These are phyloP conservation scores for Xiphophorus couchianus DNA, from an alignment of 2,113 vertebrate species.

Conservation along the genomic window DNA sequence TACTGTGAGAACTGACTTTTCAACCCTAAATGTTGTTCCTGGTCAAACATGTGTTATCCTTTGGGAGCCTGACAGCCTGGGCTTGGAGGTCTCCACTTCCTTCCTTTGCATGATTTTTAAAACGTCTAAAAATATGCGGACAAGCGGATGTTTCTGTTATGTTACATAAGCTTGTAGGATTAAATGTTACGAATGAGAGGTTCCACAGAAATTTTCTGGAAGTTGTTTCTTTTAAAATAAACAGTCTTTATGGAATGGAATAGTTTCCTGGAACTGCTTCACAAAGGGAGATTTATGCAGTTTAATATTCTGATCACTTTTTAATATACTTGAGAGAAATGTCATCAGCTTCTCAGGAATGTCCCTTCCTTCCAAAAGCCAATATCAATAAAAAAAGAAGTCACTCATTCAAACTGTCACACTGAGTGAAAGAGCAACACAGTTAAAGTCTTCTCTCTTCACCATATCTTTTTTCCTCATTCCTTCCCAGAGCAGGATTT, in stretches of 20 bases:
- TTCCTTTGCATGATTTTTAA: constrained; percentile 68
- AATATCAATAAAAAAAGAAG: not conserved
- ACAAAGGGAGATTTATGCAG: constrained; percentile 32
- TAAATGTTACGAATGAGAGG: constrained; percentile 73
- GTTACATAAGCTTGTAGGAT: constrained; percentile 67
- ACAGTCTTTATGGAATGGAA: constrained; percentile 51
- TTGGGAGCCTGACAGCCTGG: constrained; percentile 44
- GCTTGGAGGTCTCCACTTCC: constrained; percentile 63
- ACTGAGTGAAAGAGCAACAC: not conserved
- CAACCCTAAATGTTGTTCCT: constrained; percentile 68
- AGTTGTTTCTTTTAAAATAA: constrained; percentile 62
- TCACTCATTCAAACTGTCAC: too few species aligned
- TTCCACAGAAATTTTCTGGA: constrained; percentile 66
- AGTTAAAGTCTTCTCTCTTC: not conserved
- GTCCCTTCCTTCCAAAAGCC: constrained; percentile 11
- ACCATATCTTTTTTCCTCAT: not conserved
- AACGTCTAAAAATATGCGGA: constrained; percentile 73
- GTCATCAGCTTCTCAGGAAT: constrained; percentile 19
- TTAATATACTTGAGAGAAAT: constrained; percentile 34
- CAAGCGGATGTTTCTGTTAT: constrained; percentile 66
- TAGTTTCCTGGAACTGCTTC: constrained; percentile 66
- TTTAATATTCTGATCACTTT: constrained; percentile 40
- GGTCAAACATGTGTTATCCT: constrained; percentile 49
- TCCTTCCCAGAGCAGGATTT: not conserved
- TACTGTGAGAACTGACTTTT: constrained; percentile 76